Evolutionary conservation across 2,797 vertebrate genomes (phyloP), one percentile per base, ranked within the genome.

Genomic region (Pteropus rufus): DNA sequence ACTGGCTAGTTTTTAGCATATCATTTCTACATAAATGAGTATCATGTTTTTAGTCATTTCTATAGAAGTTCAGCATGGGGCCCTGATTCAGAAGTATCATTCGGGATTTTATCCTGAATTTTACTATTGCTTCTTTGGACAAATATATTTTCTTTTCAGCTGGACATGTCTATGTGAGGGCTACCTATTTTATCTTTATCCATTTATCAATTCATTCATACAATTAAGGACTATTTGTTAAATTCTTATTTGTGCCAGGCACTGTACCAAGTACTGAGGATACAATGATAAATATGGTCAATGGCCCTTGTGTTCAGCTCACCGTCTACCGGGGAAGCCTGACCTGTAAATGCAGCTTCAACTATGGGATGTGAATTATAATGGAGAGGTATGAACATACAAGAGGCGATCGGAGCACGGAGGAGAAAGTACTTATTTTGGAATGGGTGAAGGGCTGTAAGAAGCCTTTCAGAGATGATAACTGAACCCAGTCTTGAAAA

Each of bases 41-140:
- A 86, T 75, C 56, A 92, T 72, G 67, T 26, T 88, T 89, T 94
- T 75, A 96, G 84, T 85, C 64, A 85, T 92, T 89, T 95, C 88
- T 91, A 36, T 82, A 93, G 76, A 93, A 92, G 93, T 91, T 92
- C 54, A 92, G 46, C 67, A 44, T 24, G 31, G 69, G 65, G 4
- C 56, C 10, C 52, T 70, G 72, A 77, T 89, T 83, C 19, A 60
- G 75, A 49, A 56, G 11, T n/a, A 87, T 72, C 86, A 93, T 31
- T 82, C 29, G 19, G 60, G 60, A 65, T 34, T 65, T 82, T 92
- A 81, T 75, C 23, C 21, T 90, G 12, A 18, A 87, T 69, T 91
- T 93, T 73, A 82, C 26, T 82, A 58, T 44, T 73, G 49, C 44
- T 81, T 80, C 41, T 83, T 92, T 64, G 41, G 73, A 34, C 89